phyloP scores from a whole-genome alignment of 2,888 invertebrate genomes.

The Lasioglossum figueresi region DNA sequence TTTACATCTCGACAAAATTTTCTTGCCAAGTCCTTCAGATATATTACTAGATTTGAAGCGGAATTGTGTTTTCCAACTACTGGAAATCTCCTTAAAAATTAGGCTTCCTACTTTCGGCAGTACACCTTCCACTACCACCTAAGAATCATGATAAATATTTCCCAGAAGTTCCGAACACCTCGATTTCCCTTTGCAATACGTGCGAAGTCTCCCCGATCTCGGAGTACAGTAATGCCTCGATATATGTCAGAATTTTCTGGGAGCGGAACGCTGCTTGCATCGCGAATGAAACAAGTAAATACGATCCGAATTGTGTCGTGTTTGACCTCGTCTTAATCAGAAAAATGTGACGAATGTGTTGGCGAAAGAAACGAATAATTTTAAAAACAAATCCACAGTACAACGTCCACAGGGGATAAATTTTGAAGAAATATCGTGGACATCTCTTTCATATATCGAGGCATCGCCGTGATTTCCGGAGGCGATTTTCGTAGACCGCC shows the following conservation, averaged over 20 bases:
- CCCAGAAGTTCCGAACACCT: background rate
- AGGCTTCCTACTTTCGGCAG: background rate
- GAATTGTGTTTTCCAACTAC: background rate
- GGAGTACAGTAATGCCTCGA: background rate
- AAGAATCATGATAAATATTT: background rate
- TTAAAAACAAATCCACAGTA: no score
- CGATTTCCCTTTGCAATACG: background rate
- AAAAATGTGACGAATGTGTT: background rate
- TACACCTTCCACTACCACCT: background rate
- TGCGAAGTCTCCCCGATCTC: no score
- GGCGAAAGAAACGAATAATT: background rate
- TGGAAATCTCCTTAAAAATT: background rate
- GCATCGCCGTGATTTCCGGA: background rate
- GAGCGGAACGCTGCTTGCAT: background rate
- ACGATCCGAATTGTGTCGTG: background rate
- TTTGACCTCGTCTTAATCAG: background rate
- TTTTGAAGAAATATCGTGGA: background rate
- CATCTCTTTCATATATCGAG: background rate
- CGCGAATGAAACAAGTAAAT: background rate
- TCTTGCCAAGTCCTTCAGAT: no score
- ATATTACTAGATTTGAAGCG: no score
- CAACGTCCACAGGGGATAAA: background rate
- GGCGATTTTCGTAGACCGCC: background rate
- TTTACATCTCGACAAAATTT: background rate
- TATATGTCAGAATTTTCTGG: background rate